phyloP scores from a whole-genome alignment of 92 coral and sea anemone genomes.

The Zoanthus sansibaricus region DNA sequence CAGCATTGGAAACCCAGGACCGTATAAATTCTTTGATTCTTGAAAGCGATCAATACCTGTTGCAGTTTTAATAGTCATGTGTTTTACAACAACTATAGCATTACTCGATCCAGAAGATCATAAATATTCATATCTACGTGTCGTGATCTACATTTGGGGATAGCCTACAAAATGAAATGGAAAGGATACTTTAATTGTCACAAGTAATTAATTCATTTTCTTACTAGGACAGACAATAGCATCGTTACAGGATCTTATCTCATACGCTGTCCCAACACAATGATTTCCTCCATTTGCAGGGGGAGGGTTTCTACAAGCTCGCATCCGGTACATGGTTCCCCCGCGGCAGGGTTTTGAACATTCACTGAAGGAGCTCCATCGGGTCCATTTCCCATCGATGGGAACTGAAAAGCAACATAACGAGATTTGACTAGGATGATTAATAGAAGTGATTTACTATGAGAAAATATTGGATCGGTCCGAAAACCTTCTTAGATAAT shows the following conservation, averaged over 20 bases:
- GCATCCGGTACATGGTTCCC: not conserved
- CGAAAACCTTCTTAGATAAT: too few relatives aligned
- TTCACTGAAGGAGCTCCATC: not conserved
- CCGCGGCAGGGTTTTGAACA: slow-evolving; percentile 19
- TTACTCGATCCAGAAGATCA: too few relatives aligned
- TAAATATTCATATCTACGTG: too few relatives aligned
- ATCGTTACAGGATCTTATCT: slow-evolving; percentile 56
- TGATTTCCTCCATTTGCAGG: not conserved
- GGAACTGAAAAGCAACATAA: not conserved
- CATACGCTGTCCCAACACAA: slow-evolving; percentile 6
- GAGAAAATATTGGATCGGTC: not conserved
- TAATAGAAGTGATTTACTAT: not conserved
- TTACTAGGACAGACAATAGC: slow-evolving; percentile 62
- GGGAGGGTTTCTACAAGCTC: not conserved
- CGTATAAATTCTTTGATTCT: too few relatives aligned
- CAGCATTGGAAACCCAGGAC: too few relatives aligned
- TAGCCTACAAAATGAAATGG: too few relatives aligned
- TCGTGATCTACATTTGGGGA: not conserved
- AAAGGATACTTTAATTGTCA: not conserved
- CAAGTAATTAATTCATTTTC: not conserved
- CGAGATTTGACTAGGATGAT: not conserved
- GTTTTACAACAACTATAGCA: too few relatives aligned
- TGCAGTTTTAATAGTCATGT: too few relatives aligned
- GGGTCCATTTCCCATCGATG: not conserved
- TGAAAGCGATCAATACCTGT: too few relatives aligned